These are phyloP conservation scores for Semaprochilodus insignis DNA, from an alignment of 2,797 vertebrate species.

Conservation along the genomic window DNA sequence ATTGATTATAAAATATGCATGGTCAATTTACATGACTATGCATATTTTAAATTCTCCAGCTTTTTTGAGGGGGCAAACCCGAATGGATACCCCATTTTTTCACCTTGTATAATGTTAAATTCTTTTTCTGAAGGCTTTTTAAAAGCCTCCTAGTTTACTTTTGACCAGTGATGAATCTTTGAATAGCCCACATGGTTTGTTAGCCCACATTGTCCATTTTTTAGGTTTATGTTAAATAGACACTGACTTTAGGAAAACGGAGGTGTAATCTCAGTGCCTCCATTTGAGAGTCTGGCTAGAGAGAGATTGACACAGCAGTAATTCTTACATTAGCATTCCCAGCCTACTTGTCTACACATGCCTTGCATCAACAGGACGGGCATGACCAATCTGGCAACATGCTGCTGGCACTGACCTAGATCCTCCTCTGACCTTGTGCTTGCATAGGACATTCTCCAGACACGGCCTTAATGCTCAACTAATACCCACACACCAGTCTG, in stretches of 20 bases:
- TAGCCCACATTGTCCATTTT: no score
- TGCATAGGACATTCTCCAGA: conserved; percentile 46
- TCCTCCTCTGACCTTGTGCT: conserved; percentile 58
- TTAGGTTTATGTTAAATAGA: no score
- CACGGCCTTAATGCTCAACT: conserved; percentile 29
- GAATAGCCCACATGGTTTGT: no score
- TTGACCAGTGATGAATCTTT: no score
- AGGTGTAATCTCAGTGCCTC: neutral
- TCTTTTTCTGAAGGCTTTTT: no score
- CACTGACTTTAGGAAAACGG: neutral
- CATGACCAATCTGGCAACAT: conserved; percentile 62
- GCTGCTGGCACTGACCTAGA: conserved; percentile 63
- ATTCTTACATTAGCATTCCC: conserved; percentile 54
- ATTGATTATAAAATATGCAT: no score
- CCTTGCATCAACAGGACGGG: conserved; percentile 53
- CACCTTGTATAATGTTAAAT: no score
- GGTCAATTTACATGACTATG: no score
- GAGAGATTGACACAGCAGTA: conserved; percentile 37
- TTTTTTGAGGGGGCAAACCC: no score
- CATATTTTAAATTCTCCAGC: no score
- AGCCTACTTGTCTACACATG: conserved; percentile 40
- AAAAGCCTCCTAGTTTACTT: no score
- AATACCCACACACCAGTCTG: conserved; percentile 25
- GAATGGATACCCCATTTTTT: no score
- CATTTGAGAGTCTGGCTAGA: conserved; percentile 29